These are phyloP conservation scores for Nasonia longicornis DNA, from an alignment of 1,140 invertebrate species.

Conservation along the genomic window DNA sequence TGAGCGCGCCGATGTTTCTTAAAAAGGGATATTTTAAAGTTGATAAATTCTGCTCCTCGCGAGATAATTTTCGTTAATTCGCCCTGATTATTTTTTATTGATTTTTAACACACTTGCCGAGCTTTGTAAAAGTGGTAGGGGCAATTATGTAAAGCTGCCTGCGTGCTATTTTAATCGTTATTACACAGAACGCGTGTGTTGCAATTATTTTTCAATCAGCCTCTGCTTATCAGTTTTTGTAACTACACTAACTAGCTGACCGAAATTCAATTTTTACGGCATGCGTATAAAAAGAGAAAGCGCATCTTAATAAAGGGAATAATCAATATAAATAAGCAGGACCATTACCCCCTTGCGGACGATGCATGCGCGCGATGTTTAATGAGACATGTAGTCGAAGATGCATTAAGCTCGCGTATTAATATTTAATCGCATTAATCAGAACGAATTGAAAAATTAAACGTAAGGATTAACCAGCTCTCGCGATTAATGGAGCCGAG, in stretches of 20 bases:
- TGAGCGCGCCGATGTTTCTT: not conserved
- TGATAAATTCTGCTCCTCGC: not conserved
- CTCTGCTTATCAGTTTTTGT: not conserved
- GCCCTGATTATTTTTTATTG: not conserved
- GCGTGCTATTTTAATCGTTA: not conserved
- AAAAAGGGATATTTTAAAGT: not conserved
- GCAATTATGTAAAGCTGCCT: not conserved
- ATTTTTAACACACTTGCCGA: not conserved
- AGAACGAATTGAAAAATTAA: slow-evolving; percentile 16
- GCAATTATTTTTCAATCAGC: too few relatives aligned
- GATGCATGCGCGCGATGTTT: not conserved
- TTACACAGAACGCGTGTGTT: not conserved
- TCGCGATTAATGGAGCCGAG: slow-evolving; percentile 17
- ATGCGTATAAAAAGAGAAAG: too few relatives aligned
- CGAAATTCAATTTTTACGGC: too few relatives aligned
- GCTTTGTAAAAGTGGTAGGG: not conserved
- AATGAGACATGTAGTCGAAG: not conserved
- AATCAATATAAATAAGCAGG: slow-evolving; percentile 1
- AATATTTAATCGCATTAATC: slow-evolving; percentile 28
- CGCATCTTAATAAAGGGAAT: not conserved
- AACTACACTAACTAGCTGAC: not conserved
- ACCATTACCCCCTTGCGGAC: not conserved
- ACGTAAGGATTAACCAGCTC: slow-evolving; percentile 10
- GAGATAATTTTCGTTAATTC: not conserved
- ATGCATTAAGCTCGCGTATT: not conserved